Conservation (phyloP, 2,888 invertebrate species). For the Luperina nickerlii region DNA sequence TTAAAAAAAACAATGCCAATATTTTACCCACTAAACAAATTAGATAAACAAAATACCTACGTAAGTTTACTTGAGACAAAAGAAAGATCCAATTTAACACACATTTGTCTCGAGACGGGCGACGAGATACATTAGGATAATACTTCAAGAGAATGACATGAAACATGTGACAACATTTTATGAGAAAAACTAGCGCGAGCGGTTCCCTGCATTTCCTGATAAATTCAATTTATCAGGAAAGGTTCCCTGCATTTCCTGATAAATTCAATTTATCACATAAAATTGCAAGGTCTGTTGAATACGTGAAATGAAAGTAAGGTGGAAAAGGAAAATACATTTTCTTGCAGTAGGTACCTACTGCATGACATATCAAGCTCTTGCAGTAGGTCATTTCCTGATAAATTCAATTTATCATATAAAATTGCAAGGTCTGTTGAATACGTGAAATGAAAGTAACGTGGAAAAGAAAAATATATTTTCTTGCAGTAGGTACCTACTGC, state of each 20-base stretch:
- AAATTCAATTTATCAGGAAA: constrained; percentile 51
- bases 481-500: not conserved
- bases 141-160: constrained; percentile 14
- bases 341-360: not conserved
- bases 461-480: not conserved
- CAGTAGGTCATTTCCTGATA: constrained; percentile 29
- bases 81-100: constrained; percentile 37
- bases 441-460: not conserved
- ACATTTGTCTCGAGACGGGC: constrained; percentile 25
- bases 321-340: not conserved
- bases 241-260: too few species aligned
- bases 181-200: constrained; percentile 28
- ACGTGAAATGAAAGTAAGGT: not conserved
- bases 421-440: not conserved
- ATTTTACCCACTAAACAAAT: not conserved
- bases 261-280: constrained; percentile 45
- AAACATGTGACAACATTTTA: constrained; percentile 26
- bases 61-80: not conserved
- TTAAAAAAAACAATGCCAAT: not conserved
- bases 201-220: constrained; percentile 14
- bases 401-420: constrained; percentile 45
- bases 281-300: not conserved
- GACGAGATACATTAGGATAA: constrained; percentile 26
- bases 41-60: not conserved
- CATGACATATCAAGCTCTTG: too few species aligned